Evolutionary conservation across 1,140 invertebrate genomes (phyloP).

Genomic region (Trichomalopsis sarcophagae): DNA sequence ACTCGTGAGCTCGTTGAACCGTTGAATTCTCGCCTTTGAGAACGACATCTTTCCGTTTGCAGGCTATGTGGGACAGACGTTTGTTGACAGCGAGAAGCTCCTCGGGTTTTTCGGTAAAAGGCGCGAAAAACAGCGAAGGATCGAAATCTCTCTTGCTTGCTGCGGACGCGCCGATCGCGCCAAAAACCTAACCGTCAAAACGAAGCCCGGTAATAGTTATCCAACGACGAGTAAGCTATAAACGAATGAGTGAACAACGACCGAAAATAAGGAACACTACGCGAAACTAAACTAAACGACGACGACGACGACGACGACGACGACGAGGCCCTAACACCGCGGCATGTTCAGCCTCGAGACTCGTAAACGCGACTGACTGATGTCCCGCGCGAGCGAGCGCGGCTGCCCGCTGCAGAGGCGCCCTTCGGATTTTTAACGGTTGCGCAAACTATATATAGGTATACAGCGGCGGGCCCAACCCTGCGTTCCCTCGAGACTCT

Average conservation of each 20-base stretch:
- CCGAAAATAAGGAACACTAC: neutral
- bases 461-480: neutral
- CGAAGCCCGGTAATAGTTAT: neutral
- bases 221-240: neutral
- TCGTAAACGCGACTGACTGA: conserved; percentile 32
- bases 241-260: neutral
- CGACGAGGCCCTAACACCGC: neutral
- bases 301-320: neutral
- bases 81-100: neutral
- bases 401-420: neutral
- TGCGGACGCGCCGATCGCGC: neutral
- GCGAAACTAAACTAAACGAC: neutral
- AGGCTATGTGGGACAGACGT: neutral
- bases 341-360: conserved; percentile 36
- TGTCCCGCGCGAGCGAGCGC: neutral
- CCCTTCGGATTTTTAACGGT: conserved; percentile 20
- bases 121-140: neutral
- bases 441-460: conserved; percentile 17
- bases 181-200: neutral
- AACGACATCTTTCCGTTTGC: conserved; percentile 67
- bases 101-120: too few relatives aligned
- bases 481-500: neutral
- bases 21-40: conserved; percentile 71
- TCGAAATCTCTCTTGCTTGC: neutral
- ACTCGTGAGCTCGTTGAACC: conserved; percentile 72